Evolutionary conservation across 2,113 vertebrate genomes (phyloP).

Genomic region (Anhinga anhinga): DNA sequence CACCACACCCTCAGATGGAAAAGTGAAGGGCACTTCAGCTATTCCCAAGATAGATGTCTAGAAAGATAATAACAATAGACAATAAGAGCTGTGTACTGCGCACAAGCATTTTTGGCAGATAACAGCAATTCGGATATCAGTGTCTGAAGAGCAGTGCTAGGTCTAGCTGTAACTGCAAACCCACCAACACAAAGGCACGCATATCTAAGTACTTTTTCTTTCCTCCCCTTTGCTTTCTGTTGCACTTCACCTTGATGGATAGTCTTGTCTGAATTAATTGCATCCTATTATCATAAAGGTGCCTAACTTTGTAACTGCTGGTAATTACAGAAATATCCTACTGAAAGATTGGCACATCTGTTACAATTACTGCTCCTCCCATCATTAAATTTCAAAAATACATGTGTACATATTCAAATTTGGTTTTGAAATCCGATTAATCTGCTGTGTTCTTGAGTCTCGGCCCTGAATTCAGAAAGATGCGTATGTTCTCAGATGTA

Average conservation of each 20-base stretch:
- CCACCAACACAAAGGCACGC: neutral
- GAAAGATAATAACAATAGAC: conserved; percentile 44
- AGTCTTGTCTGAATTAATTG: conserved; percentile 13
- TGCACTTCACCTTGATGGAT: neutral
- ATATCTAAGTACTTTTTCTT: neutral
- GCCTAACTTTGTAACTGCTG: neutral
- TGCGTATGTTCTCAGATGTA: neutral
- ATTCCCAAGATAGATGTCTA: conserved; percentile 25
- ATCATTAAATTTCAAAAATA: neutral
- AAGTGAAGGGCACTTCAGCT: conserved; percentile 14
- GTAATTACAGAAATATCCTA: neutral
- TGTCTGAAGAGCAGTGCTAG: neutral
- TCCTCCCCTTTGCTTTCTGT: neutral
- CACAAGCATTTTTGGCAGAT: conserved; percentile 26
- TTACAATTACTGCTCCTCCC: neutral
- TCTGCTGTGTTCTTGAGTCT: neutral
- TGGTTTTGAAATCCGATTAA: neutral
- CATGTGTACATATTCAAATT: neutral
- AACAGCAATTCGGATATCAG: neutral
- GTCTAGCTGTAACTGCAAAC: neutral
- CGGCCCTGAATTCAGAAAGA: neutral
- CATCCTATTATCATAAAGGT: neutral
- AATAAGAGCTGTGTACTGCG: conserved; percentile 1
- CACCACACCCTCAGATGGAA: conserved; percentile 24
- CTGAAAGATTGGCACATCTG: neutral